phyloP scores from a whole-genome alignment of 2,888 invertebrate genomes.

The Trissolcus japonicus region DNA sequence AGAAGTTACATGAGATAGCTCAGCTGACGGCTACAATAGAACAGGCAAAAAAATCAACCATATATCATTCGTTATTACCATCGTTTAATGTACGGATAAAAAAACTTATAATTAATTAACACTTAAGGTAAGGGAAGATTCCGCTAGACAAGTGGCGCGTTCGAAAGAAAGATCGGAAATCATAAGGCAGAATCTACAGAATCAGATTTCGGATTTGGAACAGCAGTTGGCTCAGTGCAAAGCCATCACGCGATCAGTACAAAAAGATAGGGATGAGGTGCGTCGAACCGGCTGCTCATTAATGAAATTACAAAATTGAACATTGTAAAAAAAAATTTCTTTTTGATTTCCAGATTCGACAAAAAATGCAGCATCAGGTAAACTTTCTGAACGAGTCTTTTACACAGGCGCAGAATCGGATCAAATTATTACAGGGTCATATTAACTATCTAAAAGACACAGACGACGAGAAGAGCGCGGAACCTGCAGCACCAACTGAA shows the following conservation, averaged over 20 bases:
- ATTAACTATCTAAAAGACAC: conserved; percentile 80
- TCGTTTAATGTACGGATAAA: background rate
- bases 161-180: conserved; percentile 83
- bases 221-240: conserved; percentile 81
- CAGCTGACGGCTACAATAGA: conserved; percentile 82
- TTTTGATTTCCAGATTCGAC: conserved; percentile 78
- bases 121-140: conserved; percentile 80
- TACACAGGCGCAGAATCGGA: conserved; percentile 82
- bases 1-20: conserved; percentile 83
- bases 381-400: conserved; percentile 83
- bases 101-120: conserved; percentile 2
- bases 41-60: conserved; percentile 61
- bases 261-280: conserved; percentile 83
- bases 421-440: conserved; percentile 81
- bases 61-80: background rate
- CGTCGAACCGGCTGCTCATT: background rate
- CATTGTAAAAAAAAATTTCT: background rate
- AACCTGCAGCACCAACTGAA: conserved; percentile 42
- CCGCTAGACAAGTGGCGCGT: conserved; percentile 81
- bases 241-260: conserved; percentile 81
- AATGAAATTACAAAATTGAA: background rate
- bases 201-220: conserved; percentile 82
- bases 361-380: conserved; percentile 83
- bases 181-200: conserved; percentile 80
- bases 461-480: conserved; percentile 69